Evolutionary conservation across 2,113 vertebrate genomes (phyloP), one percentile per base, ranked within the genome.

Genomic region (Polyodon spathula): DNA sequence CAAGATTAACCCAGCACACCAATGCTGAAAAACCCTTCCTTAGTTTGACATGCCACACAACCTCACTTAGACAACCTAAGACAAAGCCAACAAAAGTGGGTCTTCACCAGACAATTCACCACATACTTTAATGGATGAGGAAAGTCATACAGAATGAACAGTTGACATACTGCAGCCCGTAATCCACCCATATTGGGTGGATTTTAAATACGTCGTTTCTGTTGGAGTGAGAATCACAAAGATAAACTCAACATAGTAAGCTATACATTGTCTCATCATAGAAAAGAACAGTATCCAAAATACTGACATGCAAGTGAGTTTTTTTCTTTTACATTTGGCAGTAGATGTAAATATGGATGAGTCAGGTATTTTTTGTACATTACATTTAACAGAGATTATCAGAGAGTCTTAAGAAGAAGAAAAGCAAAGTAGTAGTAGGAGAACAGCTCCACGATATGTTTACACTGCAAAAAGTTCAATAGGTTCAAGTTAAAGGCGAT

Each of bases 281-380:
- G 59, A 60, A 64, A 64, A 64, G 15, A 16, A 62, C 27, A 40
- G 56, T 64, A 64, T 64, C 48, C 56, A 71, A 71, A 77, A 76
- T 75, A 69, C 63, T 59, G 76, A 81, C 71, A 72, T 79, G 84
- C 83, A 82, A 72, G 76, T 67, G 75, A 76, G 14, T 40, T 58
- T 60, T 12, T 59, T 40, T 39, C 80, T 62, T 70, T 7, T 74
- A 68, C 74, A 70, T 73, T 43, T 71, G 78, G 81, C 77, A 81
- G 84, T 71, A 64, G 71, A 70, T 73, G 82, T 66, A 64, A 72
- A 68, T 71, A 65, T 44, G 54, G 70, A 59, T 78, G 62, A 66
- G 37, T 68, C 64, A 69, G 71, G 68, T 65, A 74, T 72, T 6
- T 3, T 64, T 59, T 59, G 51, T 16, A 54, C 40, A 37, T 16